Percentiles rank a stretch among this genome's conserved stretches.
Evolutionary conservation across 2,888 invertebrate species (phyloP).

Genomic region (Amiota mariae): DNA sequence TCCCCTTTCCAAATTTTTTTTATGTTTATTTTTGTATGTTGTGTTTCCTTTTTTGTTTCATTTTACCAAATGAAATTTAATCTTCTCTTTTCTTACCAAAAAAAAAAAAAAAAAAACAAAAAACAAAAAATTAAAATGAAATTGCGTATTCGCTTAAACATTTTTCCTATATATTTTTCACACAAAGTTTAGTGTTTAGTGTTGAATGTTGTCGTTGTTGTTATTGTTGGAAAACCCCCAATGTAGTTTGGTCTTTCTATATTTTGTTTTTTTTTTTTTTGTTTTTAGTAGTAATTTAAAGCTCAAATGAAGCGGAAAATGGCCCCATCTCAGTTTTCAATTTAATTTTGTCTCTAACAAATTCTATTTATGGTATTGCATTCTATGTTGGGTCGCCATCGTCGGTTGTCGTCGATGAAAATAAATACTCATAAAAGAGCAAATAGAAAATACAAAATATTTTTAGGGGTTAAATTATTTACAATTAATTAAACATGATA

Average conservation of each 20-base stretch:
- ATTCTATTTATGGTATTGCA: not conserved
- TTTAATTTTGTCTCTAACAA: conserved; percentile 1
- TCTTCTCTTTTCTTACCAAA: not conserved
- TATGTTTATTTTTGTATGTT: conserved; percentile 33
- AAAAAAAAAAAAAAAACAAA: too few species aligned
- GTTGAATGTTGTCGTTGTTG: not conserved
- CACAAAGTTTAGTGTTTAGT: not conserved
- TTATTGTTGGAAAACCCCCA: not conserved
- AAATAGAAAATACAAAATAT: not conserved
- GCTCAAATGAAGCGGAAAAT: conserved; percentile 19
- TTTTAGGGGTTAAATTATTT: conserved; percentile 15
- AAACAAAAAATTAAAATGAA: not conserved
- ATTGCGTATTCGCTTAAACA: not conserved
- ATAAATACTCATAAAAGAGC: too few species aligned
- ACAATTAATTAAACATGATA: conserved; percentile 22
- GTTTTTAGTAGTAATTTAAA: conserved; percentile 1
- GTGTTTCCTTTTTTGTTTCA: conserved; percentile 4
- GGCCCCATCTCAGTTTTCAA: conserved; percentile 18
- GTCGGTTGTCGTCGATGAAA: too few species aligned
- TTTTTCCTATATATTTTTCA: not conserved
- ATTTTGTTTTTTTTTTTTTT: conserved; percentile 7
- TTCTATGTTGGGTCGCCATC: not conserved
- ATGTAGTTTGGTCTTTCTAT: not conserved
- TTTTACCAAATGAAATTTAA: conserved; percentile 11
- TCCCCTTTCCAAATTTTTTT: too few species aligned